Conservation (phyloP, 2,113 vertebrate species). For the Taxidea taxus region DNA sequence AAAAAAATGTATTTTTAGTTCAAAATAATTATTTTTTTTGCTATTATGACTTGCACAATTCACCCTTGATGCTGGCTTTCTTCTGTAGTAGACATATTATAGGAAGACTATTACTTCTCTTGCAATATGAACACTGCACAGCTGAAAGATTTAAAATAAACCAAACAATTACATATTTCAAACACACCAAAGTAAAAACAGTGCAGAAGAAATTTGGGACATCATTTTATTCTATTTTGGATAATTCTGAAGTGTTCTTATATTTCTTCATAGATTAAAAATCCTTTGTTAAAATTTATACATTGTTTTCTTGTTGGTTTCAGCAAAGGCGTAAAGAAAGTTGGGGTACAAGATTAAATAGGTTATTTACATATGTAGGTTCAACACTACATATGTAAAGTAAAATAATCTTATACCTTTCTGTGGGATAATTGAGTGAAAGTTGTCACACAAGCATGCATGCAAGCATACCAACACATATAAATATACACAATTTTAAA, state of each 20-base stretch:
- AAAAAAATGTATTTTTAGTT: slow-evolving; percentile 56
- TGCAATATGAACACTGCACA: background rate
- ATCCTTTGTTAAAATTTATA: background rate
- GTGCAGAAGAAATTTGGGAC: background rate
- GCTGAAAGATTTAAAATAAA: slow-evolving; percentile 16
- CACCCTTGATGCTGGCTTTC: background rate
- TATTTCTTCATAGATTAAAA: background rate
- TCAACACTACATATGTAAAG: background rate
- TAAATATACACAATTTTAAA: background rate
- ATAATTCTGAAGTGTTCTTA: background rate
- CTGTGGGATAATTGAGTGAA: background rate
- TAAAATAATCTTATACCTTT: background rate
- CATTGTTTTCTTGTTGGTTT: background rate
- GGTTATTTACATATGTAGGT: background rate
- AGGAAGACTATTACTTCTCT: background rate
- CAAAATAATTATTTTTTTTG: slow-evolving; percentile 14
- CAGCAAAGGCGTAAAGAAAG: background rate
- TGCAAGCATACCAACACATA: background rate
- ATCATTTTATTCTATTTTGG: background rate
- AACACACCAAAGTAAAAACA: background rate
- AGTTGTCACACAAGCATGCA: background rate
- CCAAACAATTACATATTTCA: background rate
- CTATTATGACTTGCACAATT: background rate
- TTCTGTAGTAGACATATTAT: background rate
- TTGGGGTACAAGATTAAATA: background rate